phyloP scores from a whole-genome alignment of 1,140 invertebrate genomes.

The Babylonia areolata region DNA sequence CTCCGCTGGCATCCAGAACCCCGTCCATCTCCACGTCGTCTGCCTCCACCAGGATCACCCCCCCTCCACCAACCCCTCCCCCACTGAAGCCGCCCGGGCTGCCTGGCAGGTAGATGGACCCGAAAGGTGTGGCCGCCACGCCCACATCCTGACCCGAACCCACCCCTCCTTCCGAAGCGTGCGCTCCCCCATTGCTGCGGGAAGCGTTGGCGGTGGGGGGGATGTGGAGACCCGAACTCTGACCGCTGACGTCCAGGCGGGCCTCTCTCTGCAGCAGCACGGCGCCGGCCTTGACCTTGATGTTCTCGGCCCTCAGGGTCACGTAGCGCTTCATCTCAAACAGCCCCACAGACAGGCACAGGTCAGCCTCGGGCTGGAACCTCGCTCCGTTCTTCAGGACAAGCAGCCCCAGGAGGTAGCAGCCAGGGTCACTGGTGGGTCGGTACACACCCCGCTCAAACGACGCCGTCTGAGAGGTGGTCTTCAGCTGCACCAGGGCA shows the following conservation, averaged over 20 bases:
- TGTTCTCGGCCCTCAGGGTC: slow-evolving; percentile 48
- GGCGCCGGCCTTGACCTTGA: slow-evolving; percentile 55
- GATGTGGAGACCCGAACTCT: slow-evolving; percentile 40
- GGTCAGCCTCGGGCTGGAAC: slow-evolving; percentile 49
- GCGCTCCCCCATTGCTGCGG: slow-evolving; percentile 56
- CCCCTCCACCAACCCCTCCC: slow-evolving; percentile 56
- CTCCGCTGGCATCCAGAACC: slow-evolving; percentile 55
- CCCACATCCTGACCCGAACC: slow-evolving; percentile 36
- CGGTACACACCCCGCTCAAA: slow-evolving; percentile 53
- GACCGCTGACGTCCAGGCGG: slow-evolving; percentile 55
- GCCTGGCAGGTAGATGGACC: slow-evolving; percentile 56
- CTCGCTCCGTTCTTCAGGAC: slow-evolving; percentile 56
- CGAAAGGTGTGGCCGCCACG: slow-evolving; percentile 56
- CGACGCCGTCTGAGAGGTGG: slow-evolving; percentile 58
- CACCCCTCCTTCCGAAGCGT: slow-evolving; percentile 62
- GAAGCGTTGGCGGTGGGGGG: slow-evolving; percentile 49
- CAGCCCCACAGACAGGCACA: slow-evolving; percentile 51
- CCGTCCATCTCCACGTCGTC: slow-evolving; percentile 61
- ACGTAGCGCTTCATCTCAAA: slow-evolving; percentile 65
- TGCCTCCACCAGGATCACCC: slow-evolving; percentile 53
- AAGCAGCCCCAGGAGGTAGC: slow-evolving; percentile 53
- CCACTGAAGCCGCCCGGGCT: slow-evolving; percentile 57
- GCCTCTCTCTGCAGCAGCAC: slow-evolving; percentile 59
- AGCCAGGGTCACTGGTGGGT: slow-evolving; percentile 47
- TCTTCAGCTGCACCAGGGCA: slow-evolving; percentile 54